Evolutionary conservation across 2,797 vertebrate genomes (phyloP).

Genomic region (Atherinosoma microstoma): DNA sequence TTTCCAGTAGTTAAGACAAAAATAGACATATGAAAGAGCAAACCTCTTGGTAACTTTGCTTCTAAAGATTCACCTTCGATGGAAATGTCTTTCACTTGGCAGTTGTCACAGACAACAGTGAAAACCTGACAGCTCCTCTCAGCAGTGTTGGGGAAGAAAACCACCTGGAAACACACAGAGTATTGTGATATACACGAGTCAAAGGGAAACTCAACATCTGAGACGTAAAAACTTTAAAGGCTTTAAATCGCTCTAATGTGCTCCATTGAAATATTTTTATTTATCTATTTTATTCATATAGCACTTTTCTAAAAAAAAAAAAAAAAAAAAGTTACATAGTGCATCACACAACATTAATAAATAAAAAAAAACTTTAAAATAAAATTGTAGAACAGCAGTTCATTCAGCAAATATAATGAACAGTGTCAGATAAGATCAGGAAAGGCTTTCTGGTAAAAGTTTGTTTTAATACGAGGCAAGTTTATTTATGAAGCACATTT

Average conservation of each 20-base stretch:
- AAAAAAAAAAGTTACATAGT: no score
- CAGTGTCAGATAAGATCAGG: no score
- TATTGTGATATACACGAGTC: not conserved
- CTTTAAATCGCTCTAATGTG: not conserved
- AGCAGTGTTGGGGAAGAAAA: constrained; percentile 87
- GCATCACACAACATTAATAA: not conserved
- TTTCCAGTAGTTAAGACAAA: not conserved
- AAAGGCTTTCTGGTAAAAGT: no score
- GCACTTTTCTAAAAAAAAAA: no score
- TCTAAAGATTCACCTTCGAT: constrained; percentile 83
- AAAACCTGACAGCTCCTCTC: constrained; percentile 82
- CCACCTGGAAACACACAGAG: constrained; percentile 81
- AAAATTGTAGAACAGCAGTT: not conserved
- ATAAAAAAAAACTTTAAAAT: not conserved
- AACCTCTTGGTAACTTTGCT: not conserved
- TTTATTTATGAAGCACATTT: no score
- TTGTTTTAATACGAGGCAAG: no score
- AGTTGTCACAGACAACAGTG: constrained; percentile 90
- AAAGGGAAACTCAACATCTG: no score
- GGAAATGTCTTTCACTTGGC: constrained; percentile 87
- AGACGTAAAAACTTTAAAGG: not conserved
- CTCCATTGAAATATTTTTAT: no score
- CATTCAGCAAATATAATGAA: not conserved
- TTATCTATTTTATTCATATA: no score
- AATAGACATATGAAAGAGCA: not conserved